These are phyloP conservation scores for Engystomops pustulosus DNA, from an alignment of 2,113 vertebrate species.

Conservation along the genomic window DNA sequence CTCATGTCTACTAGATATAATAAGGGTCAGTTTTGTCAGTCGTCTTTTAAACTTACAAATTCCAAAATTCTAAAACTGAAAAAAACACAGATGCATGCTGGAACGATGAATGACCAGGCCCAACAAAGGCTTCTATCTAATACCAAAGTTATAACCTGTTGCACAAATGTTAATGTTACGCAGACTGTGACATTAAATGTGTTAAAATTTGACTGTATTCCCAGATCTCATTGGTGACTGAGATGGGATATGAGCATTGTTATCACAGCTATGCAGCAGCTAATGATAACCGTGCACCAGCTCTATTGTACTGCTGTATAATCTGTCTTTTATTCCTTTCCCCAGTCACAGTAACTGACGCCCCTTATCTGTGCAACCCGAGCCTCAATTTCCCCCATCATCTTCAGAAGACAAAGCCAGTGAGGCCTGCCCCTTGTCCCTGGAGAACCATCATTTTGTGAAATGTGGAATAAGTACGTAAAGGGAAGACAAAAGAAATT, in stretches of 20 bases:
- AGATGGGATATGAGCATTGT: slow-evolving; percentile 52
- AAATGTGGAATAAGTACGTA: slow-evolving; percentile 18
- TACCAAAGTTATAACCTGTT: slow-evolving; percentile 14
- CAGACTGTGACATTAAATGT: background rate
- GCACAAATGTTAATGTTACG: background rate
- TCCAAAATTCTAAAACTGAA: too few species aligned
- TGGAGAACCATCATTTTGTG: background rate
- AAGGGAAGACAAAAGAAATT: slow-evolving; percentile 41
- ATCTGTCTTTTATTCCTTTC: slow-evolving; percentile 65
- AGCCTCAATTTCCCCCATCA: fast-evolving
- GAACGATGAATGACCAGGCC: background rate
- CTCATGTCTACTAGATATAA: too few species aligned
- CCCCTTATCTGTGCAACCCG: slow-evolving; percentile 57
- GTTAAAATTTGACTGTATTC: slow-evolving; percentile 32
- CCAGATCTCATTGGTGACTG: slow-evolving; percentile 9
- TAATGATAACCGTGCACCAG: slow-evolving; percentile 12
- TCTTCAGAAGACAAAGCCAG: slow-evolving; percentile 60
- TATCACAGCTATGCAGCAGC: slow-evolving; percentile 61
- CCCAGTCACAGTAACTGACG: slow-evolving; percentile 13
- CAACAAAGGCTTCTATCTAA: background rate
- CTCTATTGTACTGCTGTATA: slow-evolving; percentile 59
- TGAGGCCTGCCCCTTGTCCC: background rate
- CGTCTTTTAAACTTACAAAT: too few species aligned
- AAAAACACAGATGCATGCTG: too few species aligned
- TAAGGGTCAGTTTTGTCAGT: too few species aligned